Evolutionary conservation across 30 jellyfish, hydroid and myxozoan genomes (phyloP).

Genomic region (Aurelia aurita complex sp. Pacific): DNA sequence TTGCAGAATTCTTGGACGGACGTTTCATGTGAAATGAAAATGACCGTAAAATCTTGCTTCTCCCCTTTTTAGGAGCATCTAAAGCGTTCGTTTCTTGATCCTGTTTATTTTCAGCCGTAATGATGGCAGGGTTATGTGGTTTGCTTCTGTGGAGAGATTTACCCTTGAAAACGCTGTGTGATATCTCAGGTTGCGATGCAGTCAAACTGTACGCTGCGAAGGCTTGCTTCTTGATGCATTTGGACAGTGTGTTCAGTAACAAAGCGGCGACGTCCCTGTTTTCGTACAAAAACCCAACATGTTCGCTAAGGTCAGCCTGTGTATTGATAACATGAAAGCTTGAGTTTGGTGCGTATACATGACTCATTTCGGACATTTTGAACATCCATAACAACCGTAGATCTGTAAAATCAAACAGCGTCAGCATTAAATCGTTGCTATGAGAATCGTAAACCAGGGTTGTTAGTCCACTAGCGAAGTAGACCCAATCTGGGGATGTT

Average conservation of each 20-base stretch:
- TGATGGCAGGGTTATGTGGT: too few species aligned
- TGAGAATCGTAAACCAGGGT: constrained; percentile 62
- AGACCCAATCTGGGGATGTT: constrained; percentile 78
- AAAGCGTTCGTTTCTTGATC: too few species aligned
- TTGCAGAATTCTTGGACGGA: background rate
- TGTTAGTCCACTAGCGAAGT: constrained; percentile 74
- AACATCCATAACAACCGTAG: constrained; percentile 72
- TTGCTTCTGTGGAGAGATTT: too few species aligned
- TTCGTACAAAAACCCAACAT: constrained; percentile 82
- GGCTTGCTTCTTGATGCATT: background rate
- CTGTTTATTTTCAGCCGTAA: too few species aligned
- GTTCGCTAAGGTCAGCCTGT: constrained; percentile 60
- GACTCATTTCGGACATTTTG: constrained; percentile 45
- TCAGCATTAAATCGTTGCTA: constrained; percentile 36
- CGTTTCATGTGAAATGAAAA: constrained; percentile 38
- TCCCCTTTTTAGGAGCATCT: constrained; percentile 17
- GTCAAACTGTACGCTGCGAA: background rate
- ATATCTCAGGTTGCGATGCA: background rate
- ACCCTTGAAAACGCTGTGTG: too few species aligned
- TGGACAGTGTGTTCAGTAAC: constrained; percentile 41
- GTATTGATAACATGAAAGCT: constrained; percentile 74
- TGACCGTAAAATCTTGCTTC: constrained; percentile 46
- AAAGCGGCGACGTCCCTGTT: constrained; percentile 67
- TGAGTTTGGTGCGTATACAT: constrained; percentile 68
- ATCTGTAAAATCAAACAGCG: constrained; percentile 46